These are phyloP conservation scores for Tylochromis polylepis DNA, from an alignment of 2,113 vertebrate genomes.

Conservation along the genomic window DNA sequence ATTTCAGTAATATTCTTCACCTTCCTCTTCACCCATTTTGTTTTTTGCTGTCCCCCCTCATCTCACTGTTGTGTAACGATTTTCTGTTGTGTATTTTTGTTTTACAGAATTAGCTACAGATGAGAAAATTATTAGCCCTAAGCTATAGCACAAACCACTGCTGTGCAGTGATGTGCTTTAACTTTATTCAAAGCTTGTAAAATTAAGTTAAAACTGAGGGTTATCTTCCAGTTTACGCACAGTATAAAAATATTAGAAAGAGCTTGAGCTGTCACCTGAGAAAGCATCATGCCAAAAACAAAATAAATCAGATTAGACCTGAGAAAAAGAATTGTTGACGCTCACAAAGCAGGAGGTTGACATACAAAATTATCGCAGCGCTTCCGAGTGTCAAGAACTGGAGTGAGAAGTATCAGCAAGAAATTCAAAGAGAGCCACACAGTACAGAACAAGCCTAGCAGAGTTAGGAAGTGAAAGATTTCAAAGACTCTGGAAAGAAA, in stretches of 20 bases:
- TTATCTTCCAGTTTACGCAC: background rate
- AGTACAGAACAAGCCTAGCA: background rate
- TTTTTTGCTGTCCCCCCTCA: background rate
- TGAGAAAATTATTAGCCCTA: too few species aligned
- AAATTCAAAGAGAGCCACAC: background rate
- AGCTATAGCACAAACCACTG: too few species aligned
- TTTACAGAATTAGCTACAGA: background rate
- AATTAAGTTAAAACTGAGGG: accelerated
- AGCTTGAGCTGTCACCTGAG: background rate
- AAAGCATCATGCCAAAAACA: background rate
- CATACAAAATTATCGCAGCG: background rate
- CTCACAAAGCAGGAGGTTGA: background rate
- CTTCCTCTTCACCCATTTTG: background rate
- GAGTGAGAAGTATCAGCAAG: background rate
- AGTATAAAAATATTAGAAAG: background rate
- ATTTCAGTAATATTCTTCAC: background rate
- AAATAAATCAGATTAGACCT: background rate
- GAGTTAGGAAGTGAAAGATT: background rate
- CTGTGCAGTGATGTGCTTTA: background rate
- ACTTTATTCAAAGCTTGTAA: background rate
- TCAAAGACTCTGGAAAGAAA: background rate
- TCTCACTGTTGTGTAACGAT: background rate
- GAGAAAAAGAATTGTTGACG: background rate
- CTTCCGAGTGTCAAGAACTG: background rate
- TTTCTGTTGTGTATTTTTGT: background rate